Conservation (phyloP, 2,888 invertebrate genomes). For the Spodoptera exigua region DNA sequence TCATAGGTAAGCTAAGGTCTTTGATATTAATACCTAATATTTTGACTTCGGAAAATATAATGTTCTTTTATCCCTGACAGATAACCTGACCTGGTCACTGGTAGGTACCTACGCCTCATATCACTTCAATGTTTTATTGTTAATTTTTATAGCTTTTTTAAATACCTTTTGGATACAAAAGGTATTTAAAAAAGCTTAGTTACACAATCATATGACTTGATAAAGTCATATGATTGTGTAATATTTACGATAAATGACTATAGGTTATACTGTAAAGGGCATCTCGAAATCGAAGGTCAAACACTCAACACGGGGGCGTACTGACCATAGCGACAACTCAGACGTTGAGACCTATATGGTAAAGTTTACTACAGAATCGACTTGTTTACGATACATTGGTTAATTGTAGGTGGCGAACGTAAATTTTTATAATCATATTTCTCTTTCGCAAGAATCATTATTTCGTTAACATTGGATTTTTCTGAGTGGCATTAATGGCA, state of each 20-base stretch:
- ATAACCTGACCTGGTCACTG: no score
- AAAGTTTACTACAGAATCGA: conserved; percentile 29
- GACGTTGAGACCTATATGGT: conserved; percentile 33
- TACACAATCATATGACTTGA: no score
- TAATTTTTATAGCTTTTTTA: no score
- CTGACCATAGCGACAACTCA: conserved; percentile 6
- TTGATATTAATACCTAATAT: no score
- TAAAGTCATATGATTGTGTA: conserved; percentile 5
- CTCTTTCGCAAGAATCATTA: conserved; percentile 20
- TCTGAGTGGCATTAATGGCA: neutral
- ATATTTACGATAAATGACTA: conserved; percentile 4
- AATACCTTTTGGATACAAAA: no score
- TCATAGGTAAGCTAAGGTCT: no score
- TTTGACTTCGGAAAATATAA: no score
- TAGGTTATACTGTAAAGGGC: conserved; percentile 27
- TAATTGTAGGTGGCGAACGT: conserved; percentile 38
- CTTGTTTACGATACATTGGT: conserved; percentile 33
- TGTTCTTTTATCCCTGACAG: no score
- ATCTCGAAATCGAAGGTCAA: conserved; percentile 40
- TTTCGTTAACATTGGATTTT: conserved; percentile 10
- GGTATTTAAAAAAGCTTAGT: no score
- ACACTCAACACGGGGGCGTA: conserved; percentile 32
- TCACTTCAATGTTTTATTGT: no score
- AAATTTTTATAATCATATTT: conserved; percentile 16
- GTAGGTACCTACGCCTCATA: no score